Evolutionary conservation across 2,797 vertebrate genomes (phyloP).

Genomic region (Chloroceryle inda): DNA sequence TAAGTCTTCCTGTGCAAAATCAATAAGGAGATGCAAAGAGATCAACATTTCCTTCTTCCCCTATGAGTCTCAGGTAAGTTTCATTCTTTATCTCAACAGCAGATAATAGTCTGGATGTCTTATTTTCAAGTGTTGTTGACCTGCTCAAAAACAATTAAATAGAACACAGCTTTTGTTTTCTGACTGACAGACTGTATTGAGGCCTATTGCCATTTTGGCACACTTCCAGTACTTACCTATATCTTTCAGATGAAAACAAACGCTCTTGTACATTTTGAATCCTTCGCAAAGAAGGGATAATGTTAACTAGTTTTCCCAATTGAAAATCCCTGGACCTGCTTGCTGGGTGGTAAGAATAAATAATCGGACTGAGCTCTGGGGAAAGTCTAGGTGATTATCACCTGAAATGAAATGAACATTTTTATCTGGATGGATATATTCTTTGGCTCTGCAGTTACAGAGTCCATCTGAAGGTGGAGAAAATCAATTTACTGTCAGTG

Average conservation of each 20-base stretch:
- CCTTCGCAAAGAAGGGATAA: neutral
- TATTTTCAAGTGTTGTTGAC: neutral
- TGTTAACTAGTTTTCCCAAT: neutral
- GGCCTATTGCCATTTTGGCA: neutral
- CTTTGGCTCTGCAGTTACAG: neutral
- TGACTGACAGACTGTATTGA: neutral
- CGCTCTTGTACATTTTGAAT: neutral
- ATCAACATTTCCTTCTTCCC: constrained; percentile 95
- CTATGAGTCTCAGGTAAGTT: constrained; percentile 90
- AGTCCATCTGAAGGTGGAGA: neutral
- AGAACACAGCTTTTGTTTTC: neutral
- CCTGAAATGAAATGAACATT: neutral
- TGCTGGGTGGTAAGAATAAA: neutral
- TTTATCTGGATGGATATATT: neutral
- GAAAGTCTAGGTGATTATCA: neutral
- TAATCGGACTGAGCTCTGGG: neutral
- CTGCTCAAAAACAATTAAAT: neutral
- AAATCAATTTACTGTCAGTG: neutral
- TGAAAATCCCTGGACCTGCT: neutral
- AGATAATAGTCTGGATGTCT: neutral
- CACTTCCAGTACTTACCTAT: neutral
- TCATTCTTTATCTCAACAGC: neutral
- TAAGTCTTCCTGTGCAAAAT: constrained; percentile 89
- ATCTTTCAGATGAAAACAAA: neutral
- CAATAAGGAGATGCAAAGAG: constrained; percentile 93